Evolutionary conservation across 2,888 invertebrate species (phyloP), one percentile per base, ranked within the genome.

Genomic region (Lacanobia oleracea): DNA sequence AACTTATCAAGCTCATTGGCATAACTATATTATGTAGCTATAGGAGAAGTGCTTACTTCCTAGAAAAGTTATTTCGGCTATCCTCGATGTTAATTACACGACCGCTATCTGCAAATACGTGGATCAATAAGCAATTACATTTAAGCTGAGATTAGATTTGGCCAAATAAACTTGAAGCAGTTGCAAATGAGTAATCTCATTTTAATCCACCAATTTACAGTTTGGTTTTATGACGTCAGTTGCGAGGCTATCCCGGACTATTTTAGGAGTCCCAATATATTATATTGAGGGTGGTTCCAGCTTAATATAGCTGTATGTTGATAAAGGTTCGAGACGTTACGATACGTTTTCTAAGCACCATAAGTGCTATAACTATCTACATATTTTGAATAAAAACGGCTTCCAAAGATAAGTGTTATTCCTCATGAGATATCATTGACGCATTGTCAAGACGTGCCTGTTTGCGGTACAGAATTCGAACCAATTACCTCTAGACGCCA

Each of bases 111-210:
- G 18, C 23, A 51, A 74, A 63, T 74, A 33, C 21, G 48, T 50
- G 43, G 43, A 67, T 74, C 50, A 64, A 80, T 54, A 63, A 59
- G 67, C 57, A 74, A 62, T 79, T 74, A 53, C 8, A 48, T n/a
- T n/a, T 23, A 67, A 50, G n/a, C 67, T 21, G 7, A 51, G 54
- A 79, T 65, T 62, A 65, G n/a, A 53, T 72, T n/a, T 21, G 27
- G 10, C 56, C 14, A 50, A 66, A 63, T 63, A 33, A 65, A 51
- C 37, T 61, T 54, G 9, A 51, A 45, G 61, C 9, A 64, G 10
- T 72, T 72, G 53, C 37, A 16, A 72, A 51, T 56, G 18, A 45
- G n/a, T 64, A 50, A 71, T 54, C 27, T 23, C 14, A 33, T 60
- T 74, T 56, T 56, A 45, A 70, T 51, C 40, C 51, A 60, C n/a